Evolutionary conservation across 2,888 invertebrate genomes (phyloP).

Genomic region (Xestoiulus laeticollis): DNA sequence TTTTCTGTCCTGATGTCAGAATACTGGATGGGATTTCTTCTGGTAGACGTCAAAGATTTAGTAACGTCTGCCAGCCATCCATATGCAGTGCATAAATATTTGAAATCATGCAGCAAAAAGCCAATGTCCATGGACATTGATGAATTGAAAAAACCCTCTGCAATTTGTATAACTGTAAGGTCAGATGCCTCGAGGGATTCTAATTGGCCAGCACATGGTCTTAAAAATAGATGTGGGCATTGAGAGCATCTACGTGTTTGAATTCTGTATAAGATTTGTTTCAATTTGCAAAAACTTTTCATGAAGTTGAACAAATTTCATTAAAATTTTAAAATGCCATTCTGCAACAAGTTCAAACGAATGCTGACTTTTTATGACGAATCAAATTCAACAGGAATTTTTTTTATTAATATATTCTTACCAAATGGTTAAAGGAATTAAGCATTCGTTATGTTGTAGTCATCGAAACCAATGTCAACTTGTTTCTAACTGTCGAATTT

Average conservation of each 20-base stretch:
- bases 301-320: not conserved
- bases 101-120: not conserved
- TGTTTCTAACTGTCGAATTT: no score
- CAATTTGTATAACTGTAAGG: not conserved
- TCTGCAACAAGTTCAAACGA: not conserved
- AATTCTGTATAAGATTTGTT: not conserved
- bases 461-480: no score
- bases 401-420: no score
- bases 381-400: no score
- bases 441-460: no score
- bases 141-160: not conserved
- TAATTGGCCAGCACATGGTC: not conserved
- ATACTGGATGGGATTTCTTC: no score
- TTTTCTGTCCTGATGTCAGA: no score
- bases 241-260: not conserved
- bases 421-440: no score
- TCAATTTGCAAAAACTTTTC: not conserved
- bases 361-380: no score
- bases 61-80: not conserved
- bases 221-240: not conserved
- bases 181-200: not conserved
- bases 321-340: not conserved
- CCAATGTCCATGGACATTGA: slow-evolving; percentile 21
- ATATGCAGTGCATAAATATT: not conserved
- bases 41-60: not conserved